Percentiles rank a stretch among this genome's conserved stretches.
These are phyloP conservation scores for Oreochromis grahami DNA, from an alignment of 2,797 vertebrate species.

Conservation along the genomic window DNA sequence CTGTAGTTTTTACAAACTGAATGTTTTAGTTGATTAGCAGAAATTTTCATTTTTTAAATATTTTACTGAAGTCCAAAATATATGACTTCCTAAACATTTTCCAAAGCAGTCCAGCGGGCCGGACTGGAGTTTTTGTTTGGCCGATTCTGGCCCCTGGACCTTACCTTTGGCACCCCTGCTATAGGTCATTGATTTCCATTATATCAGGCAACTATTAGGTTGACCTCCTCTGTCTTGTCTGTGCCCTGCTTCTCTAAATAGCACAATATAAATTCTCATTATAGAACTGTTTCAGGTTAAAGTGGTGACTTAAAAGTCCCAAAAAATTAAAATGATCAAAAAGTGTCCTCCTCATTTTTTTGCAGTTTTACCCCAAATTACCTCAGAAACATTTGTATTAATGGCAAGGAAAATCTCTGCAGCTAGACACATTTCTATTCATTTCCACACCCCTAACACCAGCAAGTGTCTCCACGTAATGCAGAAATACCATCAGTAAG, in stretches of 20 bases:
- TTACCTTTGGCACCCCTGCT: not conserved
- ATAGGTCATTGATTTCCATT: not conserved
- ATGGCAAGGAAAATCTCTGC: not conserved
- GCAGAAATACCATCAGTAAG: not conserved
- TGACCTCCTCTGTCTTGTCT: not conserved
- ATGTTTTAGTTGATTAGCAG: not conserved
- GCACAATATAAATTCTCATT: not conserved
- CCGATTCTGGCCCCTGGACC: not conserved
- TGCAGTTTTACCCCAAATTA: not conserved
- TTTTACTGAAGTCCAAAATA: not conserved
- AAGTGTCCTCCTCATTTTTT: not conserved
- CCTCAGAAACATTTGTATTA: not conserved
- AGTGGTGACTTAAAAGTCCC: not conserved
- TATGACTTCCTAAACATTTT: not conserved
- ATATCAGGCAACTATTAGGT: not conserved
- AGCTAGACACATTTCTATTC: not conserved
- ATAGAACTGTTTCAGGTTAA: not conserved
- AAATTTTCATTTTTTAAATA: rapidly evolving
- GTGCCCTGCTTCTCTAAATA: not conserved
- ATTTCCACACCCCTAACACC: not conserved
- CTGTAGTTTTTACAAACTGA: not conserved
- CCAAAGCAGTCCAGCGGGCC: rapidly evolving
- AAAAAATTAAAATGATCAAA: not conserved
- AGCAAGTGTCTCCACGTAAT: not conserved
- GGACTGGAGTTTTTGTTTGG: not conserved